Evolutionary conservation across 2,113 vertebrate genomes (phyloP).

Genomic region (Salminus brasiliensis): DNA sequence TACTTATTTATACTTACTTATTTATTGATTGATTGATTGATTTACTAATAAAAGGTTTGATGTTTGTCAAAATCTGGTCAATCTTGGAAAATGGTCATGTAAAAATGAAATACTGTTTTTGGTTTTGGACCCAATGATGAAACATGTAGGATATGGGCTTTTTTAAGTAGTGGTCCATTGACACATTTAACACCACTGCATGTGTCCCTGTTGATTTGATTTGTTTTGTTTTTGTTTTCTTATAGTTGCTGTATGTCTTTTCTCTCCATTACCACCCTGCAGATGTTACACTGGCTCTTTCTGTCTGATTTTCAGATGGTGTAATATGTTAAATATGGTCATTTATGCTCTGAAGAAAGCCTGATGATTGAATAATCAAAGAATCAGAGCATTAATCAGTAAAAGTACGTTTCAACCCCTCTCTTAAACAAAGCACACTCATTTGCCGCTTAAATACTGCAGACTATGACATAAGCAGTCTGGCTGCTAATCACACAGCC

Average conservation of each 20-base stretch:
- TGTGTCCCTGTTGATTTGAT: too few relatives aligned
- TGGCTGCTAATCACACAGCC: slow-evolving; percentile 38
- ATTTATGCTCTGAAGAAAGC: slow-evolving; percentile 23
- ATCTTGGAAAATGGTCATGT: too few relatives aligned
- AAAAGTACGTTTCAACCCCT: slow-evolving; percentile 25
- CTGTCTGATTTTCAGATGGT: not conserved
- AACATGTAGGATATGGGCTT: too few relatives aligned
- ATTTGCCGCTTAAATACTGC: slow-evolving; percentile 47
- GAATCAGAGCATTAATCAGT: slow-evolving; percentile 35
- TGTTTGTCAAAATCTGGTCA: too few relatives aligned
- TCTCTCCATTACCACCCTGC: not conserved
- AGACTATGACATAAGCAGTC: slow-evolving; percentile 16
- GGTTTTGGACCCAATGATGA: too few relatives aligned
- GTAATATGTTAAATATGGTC: not conserved
- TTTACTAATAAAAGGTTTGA: too few relatives aligned
- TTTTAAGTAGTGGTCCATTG: not conserved
- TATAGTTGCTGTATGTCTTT: not conserved
- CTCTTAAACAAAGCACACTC: slow-evolving; percentile 32
- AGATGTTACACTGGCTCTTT: slow-evolving; percentile 16
- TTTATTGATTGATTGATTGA: too few relatives aligned
- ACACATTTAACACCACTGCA: not conserved
- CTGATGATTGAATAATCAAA: slow-evolving; percentile 34
- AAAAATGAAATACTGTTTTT: too few relatives aligned
- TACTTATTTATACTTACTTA: too few relatives aligned
- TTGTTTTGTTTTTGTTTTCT: not conserved